Evolutionary conservation across 2,888 invertebrate genomes (phyloP).

Genomic region (Kuschelorhynchus macadamiae): DNA sequence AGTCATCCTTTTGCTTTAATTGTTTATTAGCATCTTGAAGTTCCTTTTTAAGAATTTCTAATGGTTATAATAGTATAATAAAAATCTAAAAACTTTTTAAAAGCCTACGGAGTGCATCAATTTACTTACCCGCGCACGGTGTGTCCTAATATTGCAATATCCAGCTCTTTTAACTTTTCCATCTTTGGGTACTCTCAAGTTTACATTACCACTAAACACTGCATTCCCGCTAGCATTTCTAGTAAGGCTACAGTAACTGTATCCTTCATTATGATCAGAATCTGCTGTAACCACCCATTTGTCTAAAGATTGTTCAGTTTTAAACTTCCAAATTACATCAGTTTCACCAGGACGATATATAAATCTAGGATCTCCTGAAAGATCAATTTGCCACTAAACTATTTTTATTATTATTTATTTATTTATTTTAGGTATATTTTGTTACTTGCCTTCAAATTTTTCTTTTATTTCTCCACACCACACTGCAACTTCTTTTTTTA

Average conservation of each 20-base stretch:
- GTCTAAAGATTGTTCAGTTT: constrained; percentile 73
- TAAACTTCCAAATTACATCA: constrained; percentile 82
- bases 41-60: too few species aligned
- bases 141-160: constrained; percentile 84
- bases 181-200: constrained; percentile 82
- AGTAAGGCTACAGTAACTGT: constrained; percentile 77
- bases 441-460: constrained; percentile 49
- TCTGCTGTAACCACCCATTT: constrained; percentile 84
- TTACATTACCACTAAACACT: constrained; percentile 80
- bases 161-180: constrained; percentile 84
- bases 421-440: neutral
- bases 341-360: constrained; percentile 76
- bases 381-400: neutral
- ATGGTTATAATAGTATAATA: too few species aligned
- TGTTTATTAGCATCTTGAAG: too few species aligned
- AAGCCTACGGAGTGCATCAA: too few species aligned
- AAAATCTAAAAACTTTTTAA: too few species aligned
- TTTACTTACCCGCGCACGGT: constrained; percentile 75
- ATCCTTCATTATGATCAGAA: constrained; percentile 86
- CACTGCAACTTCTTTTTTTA: constrained; percentile 77
- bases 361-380: constrained; percentile 71
- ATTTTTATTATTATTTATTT: neutral
- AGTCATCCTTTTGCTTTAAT: too few species aligned
- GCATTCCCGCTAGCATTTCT: constrained; percentile 79
- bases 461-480: constrained; percentile 80